Evolutionary conservation across 2,888 invertebrate genomes (phyloP), one percentile per base, ranked within the genome.

Genomic region (Melinopterus prodromus): DNA sequence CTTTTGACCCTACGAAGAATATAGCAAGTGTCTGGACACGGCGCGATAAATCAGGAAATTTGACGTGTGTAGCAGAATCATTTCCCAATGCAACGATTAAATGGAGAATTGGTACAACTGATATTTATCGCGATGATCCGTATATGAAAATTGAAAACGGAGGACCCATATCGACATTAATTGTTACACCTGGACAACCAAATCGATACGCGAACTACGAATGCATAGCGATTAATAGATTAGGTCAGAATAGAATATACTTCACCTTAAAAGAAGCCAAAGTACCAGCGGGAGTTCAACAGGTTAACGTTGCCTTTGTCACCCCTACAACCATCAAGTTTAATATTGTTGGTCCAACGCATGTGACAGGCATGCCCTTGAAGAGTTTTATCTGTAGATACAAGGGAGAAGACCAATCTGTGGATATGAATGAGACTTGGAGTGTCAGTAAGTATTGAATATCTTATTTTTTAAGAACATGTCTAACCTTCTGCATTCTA

Each of bases 11-110:
- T 70, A 93, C 92, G 87, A 92, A 91, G 89, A 92, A 94, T 69
- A 91, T 93, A 70, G 93, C 94, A 4, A 95, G 96, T 0, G 92
- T 94, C 0, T 97, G 95, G 93, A 95, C 95, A 53, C 98, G 97
- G 97, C 94, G 95, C 76, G 92, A 93, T 71, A 92, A 92, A 84
- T 93, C 94, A 0, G 96, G 95, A 1, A 98, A 98, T 88, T 91
- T 98, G 6, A 96, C 95, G 81, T 98, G 98, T 87, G 91, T 96
- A 75, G 97, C 97, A n/a, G 95, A 96, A 84, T 90, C 92, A 36
- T 93, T 98, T 85, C 98, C 98, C 3, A 98, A 98, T 88, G 98
- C 98, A 0, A 97, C 97, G 6, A 96, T 98, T 84, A 93, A 93
- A 86, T 98, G 97, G 97, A 92, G 92, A 88, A 92, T 90, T 88